phyloP scores from a whole-genome alignment of 2,113 vertebrate species.

The Proteles cristata region DNA sequence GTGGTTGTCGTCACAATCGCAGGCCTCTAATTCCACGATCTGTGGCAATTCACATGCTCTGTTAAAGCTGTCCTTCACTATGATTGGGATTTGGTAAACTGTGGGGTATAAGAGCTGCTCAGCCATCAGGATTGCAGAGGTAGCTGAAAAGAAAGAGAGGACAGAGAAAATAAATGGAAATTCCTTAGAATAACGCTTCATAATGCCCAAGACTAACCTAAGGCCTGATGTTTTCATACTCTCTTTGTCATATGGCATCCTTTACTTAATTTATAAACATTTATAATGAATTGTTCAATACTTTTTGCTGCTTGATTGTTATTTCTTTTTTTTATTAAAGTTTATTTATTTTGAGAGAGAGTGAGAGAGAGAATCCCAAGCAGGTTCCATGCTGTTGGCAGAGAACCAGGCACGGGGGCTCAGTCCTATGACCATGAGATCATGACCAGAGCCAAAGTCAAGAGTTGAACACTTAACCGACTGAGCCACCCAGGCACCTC shows the following conservation, averaged over 20 bases:
- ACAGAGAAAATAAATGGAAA: not conserved
- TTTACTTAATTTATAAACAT: not conserved
- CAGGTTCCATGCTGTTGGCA: no score
- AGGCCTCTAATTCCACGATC: slow-evolving; percentile 35
- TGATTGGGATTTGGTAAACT: slow-evolving; percentile 62
- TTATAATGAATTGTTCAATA: not conserved
- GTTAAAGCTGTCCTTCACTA: slow-evolving; percentile 72
- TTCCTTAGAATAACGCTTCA: not conserved
- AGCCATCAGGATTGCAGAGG: slow-evolving; percentile 60
- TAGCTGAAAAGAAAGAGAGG: slow-evolving; percentile 60
- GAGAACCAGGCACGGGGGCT: no score
- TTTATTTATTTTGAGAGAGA: no score
- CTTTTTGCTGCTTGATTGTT: not conserved
- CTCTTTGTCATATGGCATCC: not conserved
- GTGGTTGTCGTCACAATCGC: slow-evolving; percentile 49
- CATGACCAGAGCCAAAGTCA: no score
- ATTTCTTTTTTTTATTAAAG: not conserved
- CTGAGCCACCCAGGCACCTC: no score
- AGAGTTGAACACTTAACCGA: no score
- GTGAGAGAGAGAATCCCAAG: no score
- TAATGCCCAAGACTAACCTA: not conserved
- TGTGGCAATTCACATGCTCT: slow-evolving; percentile 66
- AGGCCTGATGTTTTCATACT: not conserved
- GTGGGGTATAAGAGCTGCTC: not conserved
- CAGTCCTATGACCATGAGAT: no score